Evolutionary conservation across 2,797 vertebrate genomes (phyloP), one percentile per base, ranked within the genome.

Genomic region (Acanthurus tractus): DNA sequence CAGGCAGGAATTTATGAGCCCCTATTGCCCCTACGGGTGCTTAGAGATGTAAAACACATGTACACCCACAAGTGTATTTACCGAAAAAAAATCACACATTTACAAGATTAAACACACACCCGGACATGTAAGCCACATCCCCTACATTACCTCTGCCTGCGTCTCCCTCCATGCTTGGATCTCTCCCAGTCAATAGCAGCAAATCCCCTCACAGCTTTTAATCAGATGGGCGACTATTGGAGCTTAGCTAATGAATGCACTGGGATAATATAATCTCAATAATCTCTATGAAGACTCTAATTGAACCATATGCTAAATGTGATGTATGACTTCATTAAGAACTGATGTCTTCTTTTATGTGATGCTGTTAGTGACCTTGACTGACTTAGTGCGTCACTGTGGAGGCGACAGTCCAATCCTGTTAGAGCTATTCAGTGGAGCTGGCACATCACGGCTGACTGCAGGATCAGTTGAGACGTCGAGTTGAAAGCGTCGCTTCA

Each of bases 221-320:
- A 93, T 94, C 86, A 91, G 78, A 92, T 82, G 85, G 83, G 82
- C 48, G 79, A 79, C 93, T 91, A 89, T 85, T 87, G 80, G 83
- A 89, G 89, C 86, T 88, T 88, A 87, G 86, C 91, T 93, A 94
- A 95, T 93, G 88, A 93, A 92, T 89, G 88, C 82, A 76, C 82
- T 63, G 77, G 87, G 87, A 92, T 86, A 92, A 91, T 88, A 93
- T 93, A 91, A 86, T 90, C 91, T 92, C 87, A 84, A 90, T 93
- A 91, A 93, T 94, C 85, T 93, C 77, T 85, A 83, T 84, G 75
- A 92, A 89, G 85, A 79, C 74, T 80, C 89, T 89, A 89, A 93
- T 93, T 93, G 86, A 92, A 87, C 87, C 91, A 82, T 92, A 90
- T 91, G 89, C 84, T 93, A 82, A 92, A 92, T 80, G 84, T 92